These are phyloP conservation scores for Hyla sarda DNA, from an alignment of 2,113 vertebrate species.

Conservation along the genomic window DNA sequence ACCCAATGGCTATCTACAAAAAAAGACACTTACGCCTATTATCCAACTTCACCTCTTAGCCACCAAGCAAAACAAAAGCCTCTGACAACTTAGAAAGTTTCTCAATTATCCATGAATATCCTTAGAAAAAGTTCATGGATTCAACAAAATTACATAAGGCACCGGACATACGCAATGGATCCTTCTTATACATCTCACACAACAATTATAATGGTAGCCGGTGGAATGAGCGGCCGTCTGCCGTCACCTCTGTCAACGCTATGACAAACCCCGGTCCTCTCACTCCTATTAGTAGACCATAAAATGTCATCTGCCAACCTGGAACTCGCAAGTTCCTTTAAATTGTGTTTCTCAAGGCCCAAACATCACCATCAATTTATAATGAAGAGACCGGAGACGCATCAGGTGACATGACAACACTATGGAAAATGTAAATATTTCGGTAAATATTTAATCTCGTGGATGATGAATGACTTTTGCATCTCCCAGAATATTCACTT, in stretches of 20 bases:
- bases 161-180: background rate
- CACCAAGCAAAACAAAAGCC: background rate
- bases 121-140: background rate
- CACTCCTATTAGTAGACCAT: slow-evolving; percentile 3
- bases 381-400: background rate
- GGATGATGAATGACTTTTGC: background rate
- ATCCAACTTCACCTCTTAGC: background rate
- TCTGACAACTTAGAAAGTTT: background rate
- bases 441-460: background rate
- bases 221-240: background rate
- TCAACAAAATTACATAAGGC: background rate
- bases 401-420: background rate
- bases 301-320: slow-evolving; percentile 42
- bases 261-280: background rate
- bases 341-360: background rate
- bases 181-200: background rate
- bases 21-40: background rate
- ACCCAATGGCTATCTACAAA: background rate
- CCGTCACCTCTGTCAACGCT: slow-evolving; percentile 14
- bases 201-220: slow-evolving; percentile 8
- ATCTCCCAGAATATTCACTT: background rate
- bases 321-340: slow-evolving; percentile 9
- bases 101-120: background rate
- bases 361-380: slow-evolving; percentile 16
- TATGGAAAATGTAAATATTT: background rate